phyloP scores from a whole-genome alignment of 2,888 invertebrate genomes.

The Xestoiulus laeticollis region DNA sequence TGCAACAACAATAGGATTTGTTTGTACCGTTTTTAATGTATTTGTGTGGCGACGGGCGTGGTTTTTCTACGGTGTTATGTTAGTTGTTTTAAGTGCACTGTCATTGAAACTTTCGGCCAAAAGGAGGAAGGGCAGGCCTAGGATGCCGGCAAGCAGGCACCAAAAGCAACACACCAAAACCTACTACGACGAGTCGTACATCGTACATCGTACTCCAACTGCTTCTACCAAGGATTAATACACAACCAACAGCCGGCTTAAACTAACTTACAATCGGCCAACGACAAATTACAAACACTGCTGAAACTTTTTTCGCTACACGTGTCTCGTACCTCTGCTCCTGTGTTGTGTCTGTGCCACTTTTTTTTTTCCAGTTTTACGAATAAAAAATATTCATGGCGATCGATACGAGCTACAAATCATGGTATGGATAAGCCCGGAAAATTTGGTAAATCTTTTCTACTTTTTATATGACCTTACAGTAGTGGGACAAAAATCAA shows the following conservation, averaged over 20 bases:
- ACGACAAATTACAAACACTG: too few species aligned
- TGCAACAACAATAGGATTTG: constrained; percentile 33
- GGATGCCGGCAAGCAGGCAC: constrained; percentile 43
- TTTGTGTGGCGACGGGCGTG: constrained; percentile 43
- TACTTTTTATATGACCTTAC: neutral
- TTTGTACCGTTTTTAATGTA: constrained; percentile 43
- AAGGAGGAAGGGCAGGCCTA: constrained; percentile 43
- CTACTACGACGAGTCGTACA: neutral
- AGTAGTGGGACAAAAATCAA: neutral
- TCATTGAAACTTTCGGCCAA: constrained; percentile 43
- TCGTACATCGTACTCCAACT: neutral
- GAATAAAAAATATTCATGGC: neutral
- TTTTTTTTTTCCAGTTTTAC: neutral
- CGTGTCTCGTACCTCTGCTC: neutral
- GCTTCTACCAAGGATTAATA: neutral
- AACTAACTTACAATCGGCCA: neutral
- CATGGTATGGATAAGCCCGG: constrained; percentile 13
- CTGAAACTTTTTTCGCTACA: neutral
- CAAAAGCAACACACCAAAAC: constrained; percentile 27
- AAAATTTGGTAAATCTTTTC: neutral
- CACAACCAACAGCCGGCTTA: neutral
- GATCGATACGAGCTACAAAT: neutral
- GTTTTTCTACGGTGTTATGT: constrained; percentile 43
- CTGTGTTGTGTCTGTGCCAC: neutral
- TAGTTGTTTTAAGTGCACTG: constrained; percentile 43